A percentile compares a stretch with the other conserved stretches of the same genome.
Conservation (phyloP, 1,140 invertebrate species). For the Meloidogyne hapla region DNA sequence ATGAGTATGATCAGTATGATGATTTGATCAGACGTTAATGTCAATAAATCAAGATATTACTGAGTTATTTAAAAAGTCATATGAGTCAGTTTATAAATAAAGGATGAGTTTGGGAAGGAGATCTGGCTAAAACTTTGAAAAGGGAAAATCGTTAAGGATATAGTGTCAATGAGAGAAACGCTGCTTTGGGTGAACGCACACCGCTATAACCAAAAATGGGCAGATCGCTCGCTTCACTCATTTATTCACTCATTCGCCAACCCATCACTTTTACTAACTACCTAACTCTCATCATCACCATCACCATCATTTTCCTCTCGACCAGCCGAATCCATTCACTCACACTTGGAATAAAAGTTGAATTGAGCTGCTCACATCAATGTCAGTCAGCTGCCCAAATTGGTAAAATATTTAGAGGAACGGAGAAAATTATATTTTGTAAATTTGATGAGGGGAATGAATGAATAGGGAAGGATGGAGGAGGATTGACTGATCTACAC, state of each 20-base stretch:
- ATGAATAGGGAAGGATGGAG: background rate
- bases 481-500: background rate
- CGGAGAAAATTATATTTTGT: background rate
- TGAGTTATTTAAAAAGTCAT: too few relatives aligned
- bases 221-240: background rate
- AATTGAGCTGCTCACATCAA: background rate
- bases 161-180: too few relatives aligned
- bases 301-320: background rate
- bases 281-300: background rate
- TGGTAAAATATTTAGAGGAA: background rate
- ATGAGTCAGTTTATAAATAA: too few relatives aligned
- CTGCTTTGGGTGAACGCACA: background rate
- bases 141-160: too few relatives aligned
- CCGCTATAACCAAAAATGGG: too few relatives aligned
- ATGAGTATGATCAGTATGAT: too few relatives aligned
- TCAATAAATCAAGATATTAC: too few relatives aligned
- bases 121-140: too few relatives aligned
- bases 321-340: background rate
- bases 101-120: too few relatives aligned
- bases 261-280: background rate
- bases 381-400: conserved; percentile 1
- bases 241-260: background rate
- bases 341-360: background rate
- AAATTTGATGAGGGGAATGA: background rate
- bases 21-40: too few relatives aligned